These are phyloP conservation scores for Burhinus bistriatus DNA, from an alignment of 2,113 vertebrate genomes.

Conservation along the genomic window DNA sequence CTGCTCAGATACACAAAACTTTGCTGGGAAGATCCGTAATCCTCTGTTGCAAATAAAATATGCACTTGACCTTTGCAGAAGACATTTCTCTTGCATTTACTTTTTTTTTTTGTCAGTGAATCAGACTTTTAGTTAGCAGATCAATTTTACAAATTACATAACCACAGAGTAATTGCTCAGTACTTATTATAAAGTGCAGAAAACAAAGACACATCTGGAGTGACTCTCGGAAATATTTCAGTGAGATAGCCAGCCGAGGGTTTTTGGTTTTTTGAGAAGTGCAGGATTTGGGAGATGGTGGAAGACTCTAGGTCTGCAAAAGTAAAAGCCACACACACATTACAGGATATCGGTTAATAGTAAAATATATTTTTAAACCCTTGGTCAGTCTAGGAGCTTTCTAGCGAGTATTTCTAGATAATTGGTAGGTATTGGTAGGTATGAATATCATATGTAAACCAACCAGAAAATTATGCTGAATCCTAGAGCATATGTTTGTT, in stretches of 20 bases:
- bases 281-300: background rate
- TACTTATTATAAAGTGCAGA: background rate
- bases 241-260: background rate
- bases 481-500: background rate
- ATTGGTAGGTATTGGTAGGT: background rate
- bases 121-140: constrained; percentile 34
- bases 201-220: background rate
- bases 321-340: background rate
- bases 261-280: background rate
- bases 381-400: background rate
- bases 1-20: background rate
- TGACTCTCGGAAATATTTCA: background rate
- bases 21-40: background rate
- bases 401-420: background rate
- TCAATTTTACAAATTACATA: constrained; percentile 58
- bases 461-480: background rate
- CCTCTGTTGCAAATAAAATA: constrained; percentile 41
- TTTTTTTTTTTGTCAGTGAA: constrained; percentile 56
- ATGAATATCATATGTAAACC: background rate
- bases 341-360: background rate
- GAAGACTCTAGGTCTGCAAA: background rate
- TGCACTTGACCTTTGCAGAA: constrained; percentile 58
- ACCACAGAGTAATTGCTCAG: background rate
- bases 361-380: background rate
- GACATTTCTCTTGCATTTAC: constrained; percentile 28